These are phyloP conservation scores for Acipenser ruthenus DNA, from an alignment of 2,797 vertebrate species.

Conservation along the genomic window DNA sequence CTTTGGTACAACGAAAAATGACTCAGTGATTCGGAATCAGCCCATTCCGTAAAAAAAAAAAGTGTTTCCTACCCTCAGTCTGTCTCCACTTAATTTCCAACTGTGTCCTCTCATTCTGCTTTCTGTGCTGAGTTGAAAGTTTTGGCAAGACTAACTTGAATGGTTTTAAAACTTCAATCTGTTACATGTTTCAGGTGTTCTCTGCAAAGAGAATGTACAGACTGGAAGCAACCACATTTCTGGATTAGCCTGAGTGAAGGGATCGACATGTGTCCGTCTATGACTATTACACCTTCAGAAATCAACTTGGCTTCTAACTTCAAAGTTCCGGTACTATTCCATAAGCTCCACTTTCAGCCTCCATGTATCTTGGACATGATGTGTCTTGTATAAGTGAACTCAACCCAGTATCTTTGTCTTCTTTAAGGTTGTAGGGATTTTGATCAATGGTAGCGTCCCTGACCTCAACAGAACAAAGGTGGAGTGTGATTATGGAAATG, in stretches of 20 bases:
- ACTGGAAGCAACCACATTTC: conserved; percentile 55
- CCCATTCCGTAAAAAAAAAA: too few relatives aligned
- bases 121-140: not conserved
- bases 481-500: conserved; percentile 77
- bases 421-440: conserved; percentile 76
- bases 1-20: too few relatives aligned
- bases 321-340: conserved; percentile 30
- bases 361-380: too few relatives aligned
- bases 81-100: too few relatives aligned
- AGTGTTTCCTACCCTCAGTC: not conserved
- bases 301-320: conserved; percentile 69
- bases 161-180: not conserved
- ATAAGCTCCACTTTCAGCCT: not conserved
- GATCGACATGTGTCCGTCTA: conserved; percentile 74
- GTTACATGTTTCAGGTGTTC: conserved; percentile 69
- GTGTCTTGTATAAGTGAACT: too few relatives aligned
- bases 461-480: conserved; percentile 74
- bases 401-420: conserved; percentile 4
- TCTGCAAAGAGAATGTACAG: conserved; percentile 75
- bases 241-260: conserved; percentile 79
- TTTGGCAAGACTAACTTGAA: too few relatives aligned
- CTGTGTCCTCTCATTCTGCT: not conserved
- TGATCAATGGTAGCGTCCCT: conserved; percentile 85
- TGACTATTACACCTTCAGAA: conserved; percentile 77
- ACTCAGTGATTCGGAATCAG: too few relatives aligned